phyloP scores from a whole-genome alignment of 2,797 vertebrate species.

The Lithobates sylvaticus region DNA sequence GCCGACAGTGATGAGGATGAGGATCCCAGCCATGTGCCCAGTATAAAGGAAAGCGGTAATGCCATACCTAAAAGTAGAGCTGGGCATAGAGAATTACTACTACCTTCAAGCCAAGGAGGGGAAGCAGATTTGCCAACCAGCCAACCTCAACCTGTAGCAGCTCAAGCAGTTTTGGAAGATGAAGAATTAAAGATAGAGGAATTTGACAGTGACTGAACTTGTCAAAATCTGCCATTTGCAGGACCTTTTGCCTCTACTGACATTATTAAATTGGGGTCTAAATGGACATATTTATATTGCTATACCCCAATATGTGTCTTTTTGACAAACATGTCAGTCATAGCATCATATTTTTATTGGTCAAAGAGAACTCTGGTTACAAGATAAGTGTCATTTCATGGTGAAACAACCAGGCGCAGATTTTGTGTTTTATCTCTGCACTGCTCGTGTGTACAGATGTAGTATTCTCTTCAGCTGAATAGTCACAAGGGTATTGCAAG shows the following conservation, averaged over 20 bases:
- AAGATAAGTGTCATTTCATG: neutral
- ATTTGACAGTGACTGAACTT: conserved; percentile 83
- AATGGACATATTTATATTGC: neutral
- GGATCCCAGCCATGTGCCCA: conserved; percentile 18
- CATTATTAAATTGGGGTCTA: neutral
- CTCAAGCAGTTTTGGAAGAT: conserved; percentile 76
- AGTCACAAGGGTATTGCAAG: neutral
- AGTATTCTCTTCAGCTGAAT: neutral
- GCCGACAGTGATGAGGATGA: conserved; percentile 75
- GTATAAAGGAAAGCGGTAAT: neutral
- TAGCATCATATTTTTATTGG: neutral
- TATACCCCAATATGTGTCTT: neutral
- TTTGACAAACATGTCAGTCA: neutral
- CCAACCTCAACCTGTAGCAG: conserved; percentile 82
- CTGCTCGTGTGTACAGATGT: neutral
- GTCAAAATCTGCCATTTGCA: neutral
- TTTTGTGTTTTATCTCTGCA: neutral
- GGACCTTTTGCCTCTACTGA: neutral
- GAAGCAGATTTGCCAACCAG: conserved; percentile 79
- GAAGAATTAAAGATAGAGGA: conserved; percentile 89
- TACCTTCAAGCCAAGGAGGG: conserved; percentile 75
- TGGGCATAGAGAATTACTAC: conserved; percentile 20
- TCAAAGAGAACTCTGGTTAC: neutral
- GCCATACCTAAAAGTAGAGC: neutral
- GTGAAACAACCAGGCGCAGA: neutral